Base-by-base conservation (phyloP, 2,797 vertebrate genomes). In the Siniperca undulata region DNA sequence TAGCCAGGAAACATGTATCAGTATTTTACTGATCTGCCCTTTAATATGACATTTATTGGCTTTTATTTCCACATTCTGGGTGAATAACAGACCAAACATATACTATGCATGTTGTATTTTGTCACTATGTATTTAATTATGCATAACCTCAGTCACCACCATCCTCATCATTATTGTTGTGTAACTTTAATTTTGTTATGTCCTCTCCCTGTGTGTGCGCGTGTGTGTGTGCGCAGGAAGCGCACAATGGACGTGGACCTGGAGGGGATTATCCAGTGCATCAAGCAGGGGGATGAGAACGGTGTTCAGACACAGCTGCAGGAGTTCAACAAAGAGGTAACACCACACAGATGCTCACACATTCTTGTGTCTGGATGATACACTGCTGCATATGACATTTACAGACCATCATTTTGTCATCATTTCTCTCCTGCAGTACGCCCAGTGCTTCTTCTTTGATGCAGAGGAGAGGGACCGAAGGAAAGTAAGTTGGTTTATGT, bases 251-350 rank as follows among this genome's bases (percentile, higher is more conserved):
- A 92, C 9, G 64, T 95, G 86, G 93, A 96, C 50, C 86, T 95
- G 62, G 92, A 95, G 78, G 83, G 88, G 91, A 95, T 96, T 90
- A 94, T 96, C 87, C 89, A 90, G 58, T 93, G 93, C 84, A 94
- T 96, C 88, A 94, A 93, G 88, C 91, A 85, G 83, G 94, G 93
- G 16, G 90, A 96, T 78, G 94, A 94, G 83, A 92, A 84, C 5
- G 89, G 91, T 34, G 84, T 96, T 76, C 91, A 94, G 68, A 83
- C 69, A 11, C 90, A 94, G 64, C 88, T 96, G 79, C 90, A 94
- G 68, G 84, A 93, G 65, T 96, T 95, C 79, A 96, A 95, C 87
- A 93, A 88, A 85, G 94, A 95, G 95, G 95, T 96, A 89, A 75
- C 7, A 61, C n/a, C n/a, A 53, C 64, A 74, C 59, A 68, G 5